These are phyloP conservation scores for Eupithecia inturbata DNA, from an alignment of 2,888 invertebrate species.

Conservation along the genomic window DNA sequence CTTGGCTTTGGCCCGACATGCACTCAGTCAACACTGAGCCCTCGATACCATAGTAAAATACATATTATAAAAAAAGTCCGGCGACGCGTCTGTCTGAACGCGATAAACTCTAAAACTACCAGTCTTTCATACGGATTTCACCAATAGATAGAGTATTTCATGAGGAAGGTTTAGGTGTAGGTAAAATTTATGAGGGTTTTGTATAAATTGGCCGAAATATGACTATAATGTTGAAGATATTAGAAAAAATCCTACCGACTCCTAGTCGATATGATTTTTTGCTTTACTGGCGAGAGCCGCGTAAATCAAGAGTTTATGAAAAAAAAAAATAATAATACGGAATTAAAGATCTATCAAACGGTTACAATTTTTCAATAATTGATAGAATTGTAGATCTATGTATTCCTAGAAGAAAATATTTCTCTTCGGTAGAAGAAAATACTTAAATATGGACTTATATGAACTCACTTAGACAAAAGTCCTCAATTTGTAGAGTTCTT, in stretches of 20 bases:
- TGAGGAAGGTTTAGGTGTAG: neutral
- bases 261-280: too few species aligned
- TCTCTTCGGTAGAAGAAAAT: too few species aligned
- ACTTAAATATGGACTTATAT: too few species aligned
- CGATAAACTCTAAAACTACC: neutral
- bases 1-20: too few species aligned
- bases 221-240: slow-evolving; percentile 1
- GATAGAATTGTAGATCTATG: neutral
- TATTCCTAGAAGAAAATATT: too few species aligned
- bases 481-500: slow-evolving; percentile 2
- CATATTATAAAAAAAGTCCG: too few species aligned
- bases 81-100: neutral
- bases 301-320: too few species aligned
- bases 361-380: neutral
- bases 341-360: too few species aligned
- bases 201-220: neutral
- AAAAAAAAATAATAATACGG: too few species aligned
- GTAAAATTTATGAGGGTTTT: neutral
- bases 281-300: neutral
- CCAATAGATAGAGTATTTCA: neutral
- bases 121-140: neutral
- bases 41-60: too few species aligned
- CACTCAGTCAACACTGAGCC: too few species aligned
- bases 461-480: neutral
- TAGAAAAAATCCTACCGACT: too few species aligned